A percentile compares a stretch with the other conserved stretches of the same genome.
phyloP scores from a whole-genome alignment of 92 coral and sea anemone genomes.

The Parazoanthus atlanticus region DNA sequence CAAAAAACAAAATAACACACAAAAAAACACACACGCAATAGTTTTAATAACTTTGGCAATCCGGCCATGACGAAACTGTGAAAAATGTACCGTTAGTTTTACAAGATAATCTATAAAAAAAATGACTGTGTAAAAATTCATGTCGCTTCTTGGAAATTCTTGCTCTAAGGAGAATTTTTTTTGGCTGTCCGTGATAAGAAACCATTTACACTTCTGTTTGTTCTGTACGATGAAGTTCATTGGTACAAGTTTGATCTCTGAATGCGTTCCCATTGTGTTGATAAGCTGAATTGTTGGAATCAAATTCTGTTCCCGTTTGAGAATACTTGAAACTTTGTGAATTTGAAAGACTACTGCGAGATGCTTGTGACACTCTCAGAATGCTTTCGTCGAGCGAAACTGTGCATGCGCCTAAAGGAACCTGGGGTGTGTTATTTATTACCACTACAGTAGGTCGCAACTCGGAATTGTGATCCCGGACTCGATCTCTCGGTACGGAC shows the following conservation, averaged over 20 bases:
- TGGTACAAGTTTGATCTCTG: neutral
- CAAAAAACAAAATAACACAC: too few relatives aligned
- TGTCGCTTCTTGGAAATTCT: neutral
- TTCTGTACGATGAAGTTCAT: neutral
- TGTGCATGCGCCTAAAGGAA: neutral
- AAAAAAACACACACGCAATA: too few relatives aligned
- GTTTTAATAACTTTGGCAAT: neutral
- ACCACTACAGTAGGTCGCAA: conserved; percentile 23
- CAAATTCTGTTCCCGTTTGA: neutral
- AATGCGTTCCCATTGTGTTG: neutral
- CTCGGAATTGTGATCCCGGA: neutral
- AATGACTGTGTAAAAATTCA: too few relatives aligned
- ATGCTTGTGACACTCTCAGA: neutral
- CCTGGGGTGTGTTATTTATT: neutral
- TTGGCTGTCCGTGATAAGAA: neutral
- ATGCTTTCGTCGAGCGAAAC: neutral
- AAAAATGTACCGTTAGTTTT: too few relatives aligned
- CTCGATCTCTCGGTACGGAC: neutral
- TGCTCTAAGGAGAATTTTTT: too few relatives aligned
- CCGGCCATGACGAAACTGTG: neutral
- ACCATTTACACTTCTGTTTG: neutral
- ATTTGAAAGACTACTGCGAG: neutral
- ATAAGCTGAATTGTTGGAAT: neutral
- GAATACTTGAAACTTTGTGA: neutral
- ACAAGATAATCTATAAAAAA: neutral